phyloP scores from a whole-genome alignment of 1,140 invertebrate species.

The Micrasema longulum region DNA sequence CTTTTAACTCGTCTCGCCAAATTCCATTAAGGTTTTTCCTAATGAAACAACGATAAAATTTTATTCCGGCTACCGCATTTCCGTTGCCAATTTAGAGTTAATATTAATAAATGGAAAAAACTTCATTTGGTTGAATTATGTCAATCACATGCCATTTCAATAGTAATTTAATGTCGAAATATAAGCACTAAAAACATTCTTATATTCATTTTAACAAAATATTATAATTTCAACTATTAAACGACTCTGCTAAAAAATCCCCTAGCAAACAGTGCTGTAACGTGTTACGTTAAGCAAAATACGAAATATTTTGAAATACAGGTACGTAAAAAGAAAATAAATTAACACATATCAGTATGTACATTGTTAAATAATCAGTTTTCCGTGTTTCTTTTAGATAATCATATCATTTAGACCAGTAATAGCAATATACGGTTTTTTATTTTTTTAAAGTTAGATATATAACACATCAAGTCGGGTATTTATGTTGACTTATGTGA shows the following conservation, averaged over 20 bases:
- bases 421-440: too few relatives aligned
- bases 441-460: too few relatives aligned
- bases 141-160: neutral
- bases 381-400: too few relatives aligned
- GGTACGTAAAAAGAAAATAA: neutral
- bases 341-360: neutral
- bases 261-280: too few relatives aligned
- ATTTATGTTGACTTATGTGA: too few relatives aligned
- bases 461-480: too few relatives aligned
- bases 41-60: slow-evolving; percentile 6
- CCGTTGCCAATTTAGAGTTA: slow-evolving; percentile 7
- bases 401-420: too few relatives aligned
- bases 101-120: slow-evolving; percentile 2
- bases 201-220: neutral
- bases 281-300: too few relatives aligned
- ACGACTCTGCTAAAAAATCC: too few relatives aligned
- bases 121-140: too few relatives aligned
- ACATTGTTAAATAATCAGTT: too few relatives aligned
- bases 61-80: slow-evolving; percentile 8
- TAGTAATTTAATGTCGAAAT: slow-evolving; percentile 16
- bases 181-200: neutral
- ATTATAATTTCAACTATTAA: neutral
- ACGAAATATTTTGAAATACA: too few relatives aligned
- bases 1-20: slow-evolving; percentile 8
- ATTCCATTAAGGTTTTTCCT: slow-evolving; percentile 21